Evolutionary conservation across 2,888 invertebrate genomes (phyloP), one percentile per base, ranked within the genome.

Genomic region (Stenodera caucasica): DNA sequence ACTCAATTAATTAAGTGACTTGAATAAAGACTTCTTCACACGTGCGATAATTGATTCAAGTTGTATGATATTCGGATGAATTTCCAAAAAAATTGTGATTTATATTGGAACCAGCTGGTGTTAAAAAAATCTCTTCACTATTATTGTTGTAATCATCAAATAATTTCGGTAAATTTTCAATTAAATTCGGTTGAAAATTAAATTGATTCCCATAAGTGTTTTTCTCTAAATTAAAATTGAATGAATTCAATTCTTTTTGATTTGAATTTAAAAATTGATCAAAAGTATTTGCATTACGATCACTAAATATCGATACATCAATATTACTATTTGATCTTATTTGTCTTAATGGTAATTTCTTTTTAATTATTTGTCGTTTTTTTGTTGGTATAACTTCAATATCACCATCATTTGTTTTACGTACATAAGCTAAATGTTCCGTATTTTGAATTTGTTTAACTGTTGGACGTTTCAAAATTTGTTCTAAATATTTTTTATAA

Each of bases 391-490:
- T 65, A 12, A 73, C 70, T 52, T 75, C 65, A 7, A 76, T 63
- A 45, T 45, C 45, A 7, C 77, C 78, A n/a, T 69, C 66, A 7
- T 63, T 52, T 0, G 76, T 78, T 64, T 70, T 75, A 18, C 70
- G 67, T 15, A 73, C 61, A 3, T 70, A 63, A 0, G 74, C 77
- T 45, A 79, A 53, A 57, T 75, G 72, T 49, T 73, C 70, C 2
- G 69, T 65, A 37, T 72, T 66, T 60, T 73, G 72, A 14, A 78
- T 63, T 56, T 78, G 78, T 40, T 68, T 65, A 0, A 77, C 69
- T 5, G 71, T 69, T 0, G 79, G 79, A 23, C 77, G 67, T 26
- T 75, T 78, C 49, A 73, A 57, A 15, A 73, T 54, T 32, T 71
- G 68, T 30, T 72, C 64, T 49, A 75, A 53, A 57, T 75, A 73